Conservation (phyloP, 1,140 invertebrate species). For the Drosophila arizonae region DNA sequence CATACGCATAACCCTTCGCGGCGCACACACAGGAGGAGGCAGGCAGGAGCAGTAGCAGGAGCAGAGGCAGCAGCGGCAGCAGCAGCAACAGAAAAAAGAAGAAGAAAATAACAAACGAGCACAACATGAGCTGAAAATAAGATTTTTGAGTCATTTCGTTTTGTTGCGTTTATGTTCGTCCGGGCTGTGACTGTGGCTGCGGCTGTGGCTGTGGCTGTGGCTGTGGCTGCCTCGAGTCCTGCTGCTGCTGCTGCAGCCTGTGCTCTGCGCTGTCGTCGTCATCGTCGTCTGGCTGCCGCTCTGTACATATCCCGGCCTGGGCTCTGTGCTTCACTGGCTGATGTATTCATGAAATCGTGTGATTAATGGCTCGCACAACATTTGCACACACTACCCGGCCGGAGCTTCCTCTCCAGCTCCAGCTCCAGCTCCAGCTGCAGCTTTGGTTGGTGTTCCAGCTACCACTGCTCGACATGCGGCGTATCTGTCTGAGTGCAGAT, state of each 20-base stretch:
- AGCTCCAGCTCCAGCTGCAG: conserved; percentile 3
- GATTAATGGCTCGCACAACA: conserved; percentile 82
- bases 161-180: conserved; percentile 72
- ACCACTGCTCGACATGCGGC: conserved; percentile 63
- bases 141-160: conserved; percentile 82
- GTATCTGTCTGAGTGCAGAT: conserved; percentile 79
- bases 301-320: not conserved
- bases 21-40: conserved; percentile 42
- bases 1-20: conserved; percentile 24
- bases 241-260: conserved; percentile 6
- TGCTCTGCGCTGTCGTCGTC: conserved; percentile 28
- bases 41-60: no score
- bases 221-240: conserved; percentile 26
- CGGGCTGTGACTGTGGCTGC: not conserved
- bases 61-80: not conserved
- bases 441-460: conserved; percentile 28
- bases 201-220: not conserved
- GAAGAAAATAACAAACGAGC: conserved; percentile 76
- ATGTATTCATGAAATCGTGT: conserved; percentile 83
- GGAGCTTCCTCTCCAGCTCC: conserved; percentile 12
- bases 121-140: conserved; percentile 81
- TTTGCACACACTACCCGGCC: conserved; percentile 70
- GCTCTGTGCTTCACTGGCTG: conserved; percentile 77
- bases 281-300: conserved; percentile 41
- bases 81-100: not conserved